Conservation (phyloP, 2,113 vertebrate species). For the Zeus faber region DNA sequence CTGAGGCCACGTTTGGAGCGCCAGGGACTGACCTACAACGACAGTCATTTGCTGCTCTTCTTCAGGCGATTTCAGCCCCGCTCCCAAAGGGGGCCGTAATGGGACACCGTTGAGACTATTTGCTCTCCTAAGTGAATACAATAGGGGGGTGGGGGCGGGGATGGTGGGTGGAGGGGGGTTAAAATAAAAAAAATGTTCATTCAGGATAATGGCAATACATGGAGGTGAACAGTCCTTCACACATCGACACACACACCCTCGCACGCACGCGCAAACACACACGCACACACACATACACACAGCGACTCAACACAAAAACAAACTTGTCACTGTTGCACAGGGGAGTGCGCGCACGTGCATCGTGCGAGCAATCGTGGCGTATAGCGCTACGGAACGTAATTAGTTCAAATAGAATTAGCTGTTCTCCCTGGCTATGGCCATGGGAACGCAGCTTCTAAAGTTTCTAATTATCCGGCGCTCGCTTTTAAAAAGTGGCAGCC, state of each 20-base stretch:
- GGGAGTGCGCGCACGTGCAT: conserved; percentile 34
- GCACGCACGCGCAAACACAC: conserved; percentile 37
- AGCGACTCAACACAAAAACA: conserved; percentile 47
- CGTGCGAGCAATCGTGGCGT: conserved; percentile 46
- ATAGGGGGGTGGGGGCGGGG: not conserved
- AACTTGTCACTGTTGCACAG: conserved; percentile 52
- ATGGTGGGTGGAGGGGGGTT: not conserved
- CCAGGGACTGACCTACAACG: too few species aligned
- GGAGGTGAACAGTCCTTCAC: conserved; percentile 30
- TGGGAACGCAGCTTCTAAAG: conserved; percentile 75
- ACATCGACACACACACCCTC: conserved; percentile 8
- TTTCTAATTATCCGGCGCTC: conserved; percentile 76
- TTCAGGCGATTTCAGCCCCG: too few species aligned
- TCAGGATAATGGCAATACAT: conserved; percentile 16
- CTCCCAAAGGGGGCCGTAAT: conserved; percentile 26
- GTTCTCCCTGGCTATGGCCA: conserved; percentile 72
- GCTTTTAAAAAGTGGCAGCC: conserved; percentile 71
- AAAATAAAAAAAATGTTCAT: conserved; percentile 15
- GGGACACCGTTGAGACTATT: not conserved
- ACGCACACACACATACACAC: conserved; percentile 16
- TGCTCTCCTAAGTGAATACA: not conserved
- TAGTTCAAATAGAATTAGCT: conserved; percentile 76
- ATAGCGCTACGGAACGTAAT: conserved; percentile 70
- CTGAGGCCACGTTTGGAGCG: conserved; percentile 17
- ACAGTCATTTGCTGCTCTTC: too few species aligned